Percentiles rank a stretch among this genome's conserved stretches.
Evolutionary conservation across 2,888 invertebrate genomes (phyloP).

Genomic region (Xestia xanthographa): DNA sequence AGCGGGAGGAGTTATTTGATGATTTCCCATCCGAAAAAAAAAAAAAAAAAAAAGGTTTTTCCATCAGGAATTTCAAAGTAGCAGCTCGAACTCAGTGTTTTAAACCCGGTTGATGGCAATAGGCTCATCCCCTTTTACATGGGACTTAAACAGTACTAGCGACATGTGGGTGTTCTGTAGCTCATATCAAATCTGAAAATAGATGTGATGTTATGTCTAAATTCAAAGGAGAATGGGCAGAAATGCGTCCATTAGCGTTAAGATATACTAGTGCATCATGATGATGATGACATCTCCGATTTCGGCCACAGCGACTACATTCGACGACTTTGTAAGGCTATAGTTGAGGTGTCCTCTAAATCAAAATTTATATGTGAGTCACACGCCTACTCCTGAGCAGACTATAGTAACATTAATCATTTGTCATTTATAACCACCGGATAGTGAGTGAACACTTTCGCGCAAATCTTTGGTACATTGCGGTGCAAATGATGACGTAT

Average conservation of each 20-base stretch:
- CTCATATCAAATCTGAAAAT: background rate
- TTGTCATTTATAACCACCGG: conserved; percentile 8
- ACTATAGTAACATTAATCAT: conserved; percentile 5
- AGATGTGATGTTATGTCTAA: background rate
- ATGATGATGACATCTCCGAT: background rate
- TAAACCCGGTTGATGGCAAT: background rate
- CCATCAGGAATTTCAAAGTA: too few relatives aligned
- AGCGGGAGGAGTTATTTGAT: too few relatives aligned
- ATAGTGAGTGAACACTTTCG: conserved; percentile 41
- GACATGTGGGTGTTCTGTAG: background rate
- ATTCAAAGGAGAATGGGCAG: background rate
- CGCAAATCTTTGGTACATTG: conserved; percentile 39
- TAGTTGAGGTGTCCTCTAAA: background rate
- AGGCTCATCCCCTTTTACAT: background rate
- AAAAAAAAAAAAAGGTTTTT: too few relatives aligned
- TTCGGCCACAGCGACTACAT: background rate
- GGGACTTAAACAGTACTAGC: background rate
- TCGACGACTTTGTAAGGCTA: background rate
- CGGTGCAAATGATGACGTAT: conserved; percentile 52
- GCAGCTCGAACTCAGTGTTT: background rate
- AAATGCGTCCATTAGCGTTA: too few relatives aligned
- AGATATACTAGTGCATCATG: background rate
- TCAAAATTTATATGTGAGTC: background rate
- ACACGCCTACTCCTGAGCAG: background rate
- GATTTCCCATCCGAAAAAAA: too few relatives aligned